Percentiles rank a stretch among this genome's conserved stretches.
Conservation (phyloP, 1,140 invertebrate species). For the Apocrypta bakeri region DNA sequence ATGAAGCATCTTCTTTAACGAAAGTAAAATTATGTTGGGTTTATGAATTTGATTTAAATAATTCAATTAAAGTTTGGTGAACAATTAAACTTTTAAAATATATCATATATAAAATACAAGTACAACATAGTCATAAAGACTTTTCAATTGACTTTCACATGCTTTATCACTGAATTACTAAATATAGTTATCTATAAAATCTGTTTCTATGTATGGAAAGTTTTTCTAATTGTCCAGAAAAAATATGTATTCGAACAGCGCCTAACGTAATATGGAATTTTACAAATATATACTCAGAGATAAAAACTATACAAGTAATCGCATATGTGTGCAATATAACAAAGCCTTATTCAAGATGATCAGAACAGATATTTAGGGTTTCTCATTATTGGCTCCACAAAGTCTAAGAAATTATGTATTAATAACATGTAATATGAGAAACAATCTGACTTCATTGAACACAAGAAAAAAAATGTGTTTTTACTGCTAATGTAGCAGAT, state of each 20-base stretch:
- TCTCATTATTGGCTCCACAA: background rate
- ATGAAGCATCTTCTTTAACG: background rate
- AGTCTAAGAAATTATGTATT: background rate
- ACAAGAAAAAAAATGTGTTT: background rate
- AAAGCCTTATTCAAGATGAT: background rate
- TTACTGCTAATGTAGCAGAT: background rate
- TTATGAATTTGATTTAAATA: background rate
- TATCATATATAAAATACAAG: background rate
- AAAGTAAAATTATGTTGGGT: no score
- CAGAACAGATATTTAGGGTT: background rate
- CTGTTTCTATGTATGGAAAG: background rate
- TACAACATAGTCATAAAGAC: background rate
- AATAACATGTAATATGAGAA: background rate
- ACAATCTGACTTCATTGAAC: background rate
- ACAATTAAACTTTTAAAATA: background rate
- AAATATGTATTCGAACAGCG: constrained; percentile 39
- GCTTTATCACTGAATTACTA: background rate
- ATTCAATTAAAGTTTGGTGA: background rate
- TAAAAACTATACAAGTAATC: constrained; percentile 10
- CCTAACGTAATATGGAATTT: constrained; percentile 6
- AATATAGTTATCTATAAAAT: background rate
- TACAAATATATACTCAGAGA: background rate
- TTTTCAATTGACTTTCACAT: background rate
- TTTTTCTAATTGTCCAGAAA: constrained; percentile 18
- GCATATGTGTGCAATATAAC: background rate